phyloP scores from a whole-genome alignment of 2,888 invertebrate genomes.

The Drepanosiphum platanoidis region DNA sequence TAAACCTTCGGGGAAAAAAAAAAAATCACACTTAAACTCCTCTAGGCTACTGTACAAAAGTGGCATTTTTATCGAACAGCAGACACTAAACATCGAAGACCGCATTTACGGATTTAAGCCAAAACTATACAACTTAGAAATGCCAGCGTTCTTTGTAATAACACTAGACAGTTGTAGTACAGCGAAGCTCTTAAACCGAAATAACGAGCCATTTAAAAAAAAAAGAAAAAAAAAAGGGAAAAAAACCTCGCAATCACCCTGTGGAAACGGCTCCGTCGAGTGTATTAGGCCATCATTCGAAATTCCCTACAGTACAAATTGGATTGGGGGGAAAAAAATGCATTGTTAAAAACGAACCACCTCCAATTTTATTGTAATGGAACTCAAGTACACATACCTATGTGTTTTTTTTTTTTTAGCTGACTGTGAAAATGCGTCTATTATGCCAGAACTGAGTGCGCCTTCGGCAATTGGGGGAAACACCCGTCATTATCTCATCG shows the following conservation, averaged over 20 bases:
- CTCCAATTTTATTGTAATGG: conserved; percentile 49
- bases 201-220: conserved; percentile 45
- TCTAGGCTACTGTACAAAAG: not conserved
- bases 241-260: conserved; percentile 20
- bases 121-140: conserved; percentile 9
- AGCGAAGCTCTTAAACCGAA: conserved; percentile 42
- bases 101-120: conserved; percentile 35
- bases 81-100: conserved; percentile 35
- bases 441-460: not conserved
- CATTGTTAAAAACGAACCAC: conserved; percentile 31
- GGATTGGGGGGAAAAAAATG: conserved; percentile 22
- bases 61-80: conserved; percentile 30
- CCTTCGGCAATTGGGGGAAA: not conserved
- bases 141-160: conserved; percentile 35
- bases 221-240: no score
- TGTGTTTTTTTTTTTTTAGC: conserved; percentile 22
- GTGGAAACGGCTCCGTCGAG: conserved; percentile 21
- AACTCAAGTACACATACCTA: conserved; percentile 8
- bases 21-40: conserved; percentile 8
- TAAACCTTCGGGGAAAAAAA: not conserved
- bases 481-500: not conserved
- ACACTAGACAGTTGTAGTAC: conserved; percentile 20
- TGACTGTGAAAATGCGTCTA: not conserved
- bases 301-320: conserved; percentile 46
- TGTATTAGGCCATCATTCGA: conserved; percentile 37